A percentile compares a stretch with the other conserved stretches of the same genome.
These are phyloP conservation scores for Andrena trimmerana DNA, from an alignment of 2,888 invertebrate species.

Conservation along the genomic window DNA sequence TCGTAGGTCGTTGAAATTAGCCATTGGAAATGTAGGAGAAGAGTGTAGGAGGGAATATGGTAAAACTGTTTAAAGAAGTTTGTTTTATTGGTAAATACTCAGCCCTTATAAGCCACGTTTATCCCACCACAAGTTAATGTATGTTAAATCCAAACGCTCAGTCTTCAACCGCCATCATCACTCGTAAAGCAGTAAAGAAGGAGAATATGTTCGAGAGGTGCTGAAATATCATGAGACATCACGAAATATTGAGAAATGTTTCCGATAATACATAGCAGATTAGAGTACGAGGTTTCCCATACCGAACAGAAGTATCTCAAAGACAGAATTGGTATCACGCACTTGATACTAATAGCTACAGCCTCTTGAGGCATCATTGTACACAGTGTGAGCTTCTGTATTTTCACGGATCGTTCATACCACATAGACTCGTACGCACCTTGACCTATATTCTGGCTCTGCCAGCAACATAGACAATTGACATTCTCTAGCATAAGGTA, in stretches of 20 bases:
- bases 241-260: too few relatives aligned
- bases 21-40: neutral
- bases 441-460: conserved; percentile 36
- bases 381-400: conserved; percentile 33
- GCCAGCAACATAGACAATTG: neutral
- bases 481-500: too few relatives aligned
- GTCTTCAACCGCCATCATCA: neutral
- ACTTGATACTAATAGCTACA: conserved; percentile 47
- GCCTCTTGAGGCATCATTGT: conserved; percentile 58
- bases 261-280: neutral
- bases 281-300: neutral
- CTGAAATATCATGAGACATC: conserved; percentile 35
- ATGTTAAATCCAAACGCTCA: neutral
- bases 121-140: too few relatives aligned
- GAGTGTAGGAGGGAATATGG: too few relatives aligned
- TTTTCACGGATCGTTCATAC: conserved; percentile 22
- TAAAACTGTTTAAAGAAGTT: too few relatives aligned
- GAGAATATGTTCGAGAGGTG: conserved; percentile 67
- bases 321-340: conserved; percentile 63
- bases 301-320: conserved; percentile 63
- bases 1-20: neutral
- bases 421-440: conserved; percentile 42
- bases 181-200: conserved; percentile 64
- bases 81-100: neutral
- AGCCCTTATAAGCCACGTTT: neutral